Evolutionary conservation across 2,797 vertebrate species (phyloP), one percentile per base, ranked within the genome.

Genomic region (Sebastes hubbsi): DNA sequence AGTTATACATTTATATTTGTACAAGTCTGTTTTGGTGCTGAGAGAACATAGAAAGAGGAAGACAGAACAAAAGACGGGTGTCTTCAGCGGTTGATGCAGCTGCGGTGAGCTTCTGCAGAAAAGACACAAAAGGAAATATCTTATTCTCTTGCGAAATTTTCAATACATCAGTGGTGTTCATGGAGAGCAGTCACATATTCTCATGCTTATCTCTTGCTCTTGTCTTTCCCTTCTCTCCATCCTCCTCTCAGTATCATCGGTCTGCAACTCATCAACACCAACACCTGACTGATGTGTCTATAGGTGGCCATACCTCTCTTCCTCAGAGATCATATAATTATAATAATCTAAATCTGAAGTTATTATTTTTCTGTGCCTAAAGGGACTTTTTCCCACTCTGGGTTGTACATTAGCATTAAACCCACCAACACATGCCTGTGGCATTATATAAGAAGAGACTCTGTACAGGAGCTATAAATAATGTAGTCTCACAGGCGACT

Each of bases 371-470:
- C 55, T 62, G 8, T 38, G 77, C 72, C 63, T 11, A 2, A n/a
- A 38, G 70, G 71, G 16, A 79, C 8, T 46, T 56, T 70, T 77
- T 84, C 25, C 13, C 65, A 42, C 65, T 66, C 3, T 29, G 56
- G 59, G 75, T 62, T 62, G 20, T 65, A 68, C 46, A 85, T 89
- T 76, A 80, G 60, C 79, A 80, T 85, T 66, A 67, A 75, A 82
- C 24, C 61, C 63, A 59, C 75, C 68, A 68, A 77, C 65, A 81
- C 30, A n/a, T 16, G 83, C 77, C 79, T n/a, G 30, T 72, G 66
- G 81, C 83, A 6, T 77, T 77, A 49, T 85, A 81, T 84, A 82
- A 72, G 83, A 65, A 27, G 22, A 79, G 55, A 7, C 72, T 71
- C 59, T 66, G 66, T 60, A 29, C 30, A 56, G 42, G 2, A 67